phyloP scores from a whole-genome alignment of 2,113 vertebrate genomes.

The Callocephalon fimbriatum region DNA sequence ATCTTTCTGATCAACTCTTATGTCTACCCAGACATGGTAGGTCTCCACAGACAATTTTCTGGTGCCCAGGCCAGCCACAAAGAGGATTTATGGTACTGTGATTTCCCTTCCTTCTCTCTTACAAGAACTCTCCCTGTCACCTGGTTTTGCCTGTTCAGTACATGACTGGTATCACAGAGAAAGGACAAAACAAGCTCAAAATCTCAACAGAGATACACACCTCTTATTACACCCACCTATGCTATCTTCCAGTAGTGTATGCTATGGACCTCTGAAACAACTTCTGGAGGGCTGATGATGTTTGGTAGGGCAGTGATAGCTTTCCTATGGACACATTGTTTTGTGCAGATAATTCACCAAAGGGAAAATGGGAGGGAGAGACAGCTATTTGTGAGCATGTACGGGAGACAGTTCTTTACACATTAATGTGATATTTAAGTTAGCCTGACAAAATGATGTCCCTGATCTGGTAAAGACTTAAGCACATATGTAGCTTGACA shows the following conservation, averaged over 20 bases:
- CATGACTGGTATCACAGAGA: background rate
- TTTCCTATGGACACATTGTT: fast-evolving
- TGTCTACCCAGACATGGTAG: background rate
- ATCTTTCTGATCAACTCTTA: background rate
- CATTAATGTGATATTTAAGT: background rate
- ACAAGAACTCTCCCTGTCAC: background rate
- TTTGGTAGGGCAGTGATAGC: background rate
- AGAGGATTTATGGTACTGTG: background rate
- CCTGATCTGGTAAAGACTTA: background rate
- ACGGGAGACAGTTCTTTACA: background rate
- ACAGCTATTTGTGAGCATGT: background rate
- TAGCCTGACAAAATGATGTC: background rate
- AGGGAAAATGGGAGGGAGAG: background rate
- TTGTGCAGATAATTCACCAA: background rate
- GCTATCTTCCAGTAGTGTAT: fast-evolving
- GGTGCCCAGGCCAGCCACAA: background rate
- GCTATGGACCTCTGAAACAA: background rate
- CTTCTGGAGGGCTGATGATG: background rate
- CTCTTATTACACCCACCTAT: background rate
- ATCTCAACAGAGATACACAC: background rate
- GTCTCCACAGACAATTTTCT: background rate
- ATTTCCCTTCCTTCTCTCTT: background rate
- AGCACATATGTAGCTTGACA: background rate
- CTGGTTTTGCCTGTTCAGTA: background rate
- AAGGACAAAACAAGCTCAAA: background rate